Base-by-base conservation (phyloP, 2,888 invertebrate genomes). In the Hololepta plana region DNA sequence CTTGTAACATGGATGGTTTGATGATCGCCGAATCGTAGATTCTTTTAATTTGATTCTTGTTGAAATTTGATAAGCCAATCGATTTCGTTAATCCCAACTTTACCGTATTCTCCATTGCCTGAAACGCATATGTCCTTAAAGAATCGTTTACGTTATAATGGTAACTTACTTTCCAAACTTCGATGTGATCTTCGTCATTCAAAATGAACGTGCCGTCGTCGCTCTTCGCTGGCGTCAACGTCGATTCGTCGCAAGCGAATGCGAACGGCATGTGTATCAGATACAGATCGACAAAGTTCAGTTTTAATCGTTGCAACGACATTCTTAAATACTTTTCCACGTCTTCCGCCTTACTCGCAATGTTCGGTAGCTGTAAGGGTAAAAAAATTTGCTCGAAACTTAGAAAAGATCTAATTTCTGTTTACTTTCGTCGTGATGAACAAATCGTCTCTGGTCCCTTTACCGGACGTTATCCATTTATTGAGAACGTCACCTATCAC, bases 61-160 rank as follows among this genome's bases (percentile, higher is more conserved):
- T 80, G 51, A 76, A 84, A 51, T 85, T 85, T 25, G 82, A 84
- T 26, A 84, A 45, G 3, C 84, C 84, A 35, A 85, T 68, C n/a
- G 76, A 66, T 42, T 62, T 70, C 1, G 66, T 52, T 12, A 62
- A 53, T 3, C 79, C 77, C 26, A 59, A 54, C 34, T 60, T 60
- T 23, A 77, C 73, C 38, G 52, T 51, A 26, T 64, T 53, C 49
- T 80, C 79, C 72, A 81, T 66, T 44, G 57, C 68, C 77, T 77
- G 37, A 8, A 45, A 39, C 24, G 27, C n/a, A n/a, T n/a, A n/a
- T n/a, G n/a, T n/a, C n/a, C n/a, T n/a, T n/a, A n/a, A n/a, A n/a
- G n/a, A n/a, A n/a, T n/a, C n/a, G n/a, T n/a, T n/a, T n/a, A n/a
- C n/a, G 14, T n/a, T n/a, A n/a, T n/a, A n/a, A n/a, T n/a, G n/a